These are phyloP conservation scores for Podarcis muralis DNA, from an alignment of 2,113 vertebrate genomes.

Conservation along the genomic window DNA sequence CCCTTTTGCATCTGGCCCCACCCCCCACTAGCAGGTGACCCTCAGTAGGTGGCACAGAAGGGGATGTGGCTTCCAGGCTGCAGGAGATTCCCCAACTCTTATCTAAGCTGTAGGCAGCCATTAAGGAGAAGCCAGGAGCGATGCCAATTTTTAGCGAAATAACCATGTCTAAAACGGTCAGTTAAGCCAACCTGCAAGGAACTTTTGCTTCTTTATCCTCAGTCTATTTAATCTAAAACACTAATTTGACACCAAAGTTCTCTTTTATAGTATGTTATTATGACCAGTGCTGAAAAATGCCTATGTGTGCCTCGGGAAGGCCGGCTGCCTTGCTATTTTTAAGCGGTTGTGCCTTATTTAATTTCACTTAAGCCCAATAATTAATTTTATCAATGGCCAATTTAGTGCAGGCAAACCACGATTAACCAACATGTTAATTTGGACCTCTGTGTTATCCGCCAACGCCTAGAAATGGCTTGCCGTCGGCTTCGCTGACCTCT, in stretches of 20 bases:
- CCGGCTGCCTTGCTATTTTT: slow-evolving; percentile 57
- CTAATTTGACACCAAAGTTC: not conserved
- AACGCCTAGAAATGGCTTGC: slow-evolving; percentile 2
- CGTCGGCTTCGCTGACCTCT: slow-evolving; percentile 46
- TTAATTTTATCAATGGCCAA: slow-evolving; percentile 64
- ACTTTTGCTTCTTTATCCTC: too few relatives aligned
- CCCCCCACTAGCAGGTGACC: too few relatives aligned
- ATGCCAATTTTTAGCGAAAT: not conserved
- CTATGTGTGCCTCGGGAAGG: not conserved
- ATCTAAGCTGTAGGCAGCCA: not conserved
- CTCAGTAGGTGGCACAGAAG: too few relatives aligned
- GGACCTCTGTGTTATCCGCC: slow-evolving; percentile 47
- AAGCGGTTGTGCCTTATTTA: slow-evolving; percentile 62
- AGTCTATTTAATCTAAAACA: not conserved
- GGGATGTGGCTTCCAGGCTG: too few relatives aligned
- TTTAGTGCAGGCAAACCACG: slow-evolving; percentile 61
- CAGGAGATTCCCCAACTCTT: too few relatives aligned
- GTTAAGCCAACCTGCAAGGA: not conserved
- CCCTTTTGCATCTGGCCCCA: too few relatives aligned
- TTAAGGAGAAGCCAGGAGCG: not conserved
- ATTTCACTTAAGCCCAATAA: slow-evolving; percentile 71
- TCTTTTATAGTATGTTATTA: not conserved
- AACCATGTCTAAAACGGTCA: not conserved
- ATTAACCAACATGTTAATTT: slow-evolving; percentile 34
- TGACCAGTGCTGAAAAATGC: not conserved